Evolutionary conservation across 2,888 invertebrate genomes (phyloP).

Genomic region (Palloptera scutellata): DNA sequence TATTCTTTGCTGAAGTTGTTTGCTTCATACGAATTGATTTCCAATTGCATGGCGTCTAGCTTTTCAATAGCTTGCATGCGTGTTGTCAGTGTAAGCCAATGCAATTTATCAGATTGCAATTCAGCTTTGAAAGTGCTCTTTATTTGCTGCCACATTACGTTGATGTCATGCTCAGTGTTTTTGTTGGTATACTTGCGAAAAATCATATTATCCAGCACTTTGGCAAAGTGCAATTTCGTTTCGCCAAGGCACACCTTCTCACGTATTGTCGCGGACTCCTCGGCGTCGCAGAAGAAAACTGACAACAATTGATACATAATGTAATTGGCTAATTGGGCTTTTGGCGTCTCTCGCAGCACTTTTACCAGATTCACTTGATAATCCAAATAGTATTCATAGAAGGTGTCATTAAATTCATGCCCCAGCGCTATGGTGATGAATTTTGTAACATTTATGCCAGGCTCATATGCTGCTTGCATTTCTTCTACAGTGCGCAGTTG

Average conservation of each 20-base stretch:
- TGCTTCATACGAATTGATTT: conserved; percentile 43
- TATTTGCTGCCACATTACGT: conserved; percentile 51
- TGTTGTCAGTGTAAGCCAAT: conserved; percentile 47
- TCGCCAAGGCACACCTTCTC: conserved; percentile 48
- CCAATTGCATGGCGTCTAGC: conserved; percentile 45
- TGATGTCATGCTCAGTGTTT: conserved; percentile 48
- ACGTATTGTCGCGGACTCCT: conserved; percentile 28
- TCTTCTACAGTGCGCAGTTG: conserved; percentile 40
- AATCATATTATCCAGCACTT: conserved; percentile 52
- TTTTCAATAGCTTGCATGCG: conserved; percentile 47
- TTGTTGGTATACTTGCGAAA: conserved; percentile 45
- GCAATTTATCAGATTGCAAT: conserved; percentile 40
- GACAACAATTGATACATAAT: conserved; percentile 51
- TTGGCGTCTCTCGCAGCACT: conserved; percentile 39
- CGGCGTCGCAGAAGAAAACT: conserved; percentile 46
- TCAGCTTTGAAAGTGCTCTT: conserved; percentile 45
- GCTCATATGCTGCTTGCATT: conserved; percentile 38
- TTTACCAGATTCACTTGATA: conserved; percentile 48
- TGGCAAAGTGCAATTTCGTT: conserved; percentile 47
- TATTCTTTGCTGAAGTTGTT: conserved; percentile 48
- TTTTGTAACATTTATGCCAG: conserved; percentile 46
- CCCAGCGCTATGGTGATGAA: conserved; percentile 50
- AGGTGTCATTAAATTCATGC: conserved; percentile 42
- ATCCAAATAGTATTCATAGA: conserved; percentile 50
- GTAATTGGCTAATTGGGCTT: conserved; percentile 53